Conservation (phyloP, 2,888 invertebrate species). For the Megalurothrips usitatus region DNA sequence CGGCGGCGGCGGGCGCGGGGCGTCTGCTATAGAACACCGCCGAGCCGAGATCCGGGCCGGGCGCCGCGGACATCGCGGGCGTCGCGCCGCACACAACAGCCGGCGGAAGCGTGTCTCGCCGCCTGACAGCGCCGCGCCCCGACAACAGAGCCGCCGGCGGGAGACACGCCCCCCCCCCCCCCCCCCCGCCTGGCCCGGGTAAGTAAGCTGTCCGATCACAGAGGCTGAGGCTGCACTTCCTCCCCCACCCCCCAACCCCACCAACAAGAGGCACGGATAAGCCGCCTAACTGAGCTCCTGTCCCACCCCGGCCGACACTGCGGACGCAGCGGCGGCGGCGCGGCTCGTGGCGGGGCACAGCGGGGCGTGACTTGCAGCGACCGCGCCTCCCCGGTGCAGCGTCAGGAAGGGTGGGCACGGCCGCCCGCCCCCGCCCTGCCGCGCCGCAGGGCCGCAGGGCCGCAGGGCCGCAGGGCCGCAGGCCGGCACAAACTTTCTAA, state of each 20-base stretch:
- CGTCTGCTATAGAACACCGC: not conserved
- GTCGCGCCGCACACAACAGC: not conserved
- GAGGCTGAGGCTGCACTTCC: too few relatives aligned
- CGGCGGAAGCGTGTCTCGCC: not conserved
- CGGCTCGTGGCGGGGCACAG: too few relatives aligned
- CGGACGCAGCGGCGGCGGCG: too few relatives aligned
- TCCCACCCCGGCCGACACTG: too few relatives aligned
- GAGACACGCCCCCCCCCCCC: not conserved
- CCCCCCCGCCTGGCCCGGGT: not conserved
- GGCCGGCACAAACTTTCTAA: constrained; percentile 8
- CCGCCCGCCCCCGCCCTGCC: not conserved
- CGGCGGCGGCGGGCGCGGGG: not conserved
- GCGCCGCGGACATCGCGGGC: not conserved
- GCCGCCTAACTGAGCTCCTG: too few relatives aligned
- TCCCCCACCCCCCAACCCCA: too few relatives aligned
- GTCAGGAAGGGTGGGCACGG: not conserved
- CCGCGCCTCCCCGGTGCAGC: not conserved
- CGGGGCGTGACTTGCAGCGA: too few relatives aligned
- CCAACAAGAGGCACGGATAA: too few relatives aligned
- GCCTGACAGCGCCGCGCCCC: not conserved
- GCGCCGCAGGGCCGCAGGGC: not conserved
- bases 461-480: not conserved
- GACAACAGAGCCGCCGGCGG: not conserved
- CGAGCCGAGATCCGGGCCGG: not conserved
- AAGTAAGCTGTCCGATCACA: too few relatives aligned